Base-by-base conservation (phyloP, 2,113 vertebrate genomes). In the Chloroceryle aenea region DNA sequence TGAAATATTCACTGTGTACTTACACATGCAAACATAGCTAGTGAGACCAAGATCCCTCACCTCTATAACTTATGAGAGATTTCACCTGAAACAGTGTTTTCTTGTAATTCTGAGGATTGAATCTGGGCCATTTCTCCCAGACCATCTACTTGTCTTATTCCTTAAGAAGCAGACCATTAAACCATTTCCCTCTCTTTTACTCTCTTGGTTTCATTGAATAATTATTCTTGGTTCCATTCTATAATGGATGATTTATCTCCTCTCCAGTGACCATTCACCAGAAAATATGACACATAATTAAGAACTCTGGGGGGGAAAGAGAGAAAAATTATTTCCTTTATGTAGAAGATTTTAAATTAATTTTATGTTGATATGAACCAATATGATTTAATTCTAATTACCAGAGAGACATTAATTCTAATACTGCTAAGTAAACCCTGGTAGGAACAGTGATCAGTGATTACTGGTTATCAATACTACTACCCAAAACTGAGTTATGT, bases 261-360 rank as follows among this genome's bases (percentile, higher is more conserved):
- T 89, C 93, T 93, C 71, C 69, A 85, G 81, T 89, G 85, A 74
- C 53, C 8, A 20, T 79, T 91, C 78, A 89, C 77, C 84, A 93
- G 87, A 92, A 97, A 96, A 96, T 89, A 94, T 73, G 90, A 87
- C 4, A 10, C 42, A 68, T 91, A 93, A 96, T 96, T 96, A 85
- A 87, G 75, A 87, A 87, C 62, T 87, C 73, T 14, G 36, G 26
- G 63, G 74, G 34, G 15, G 3, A 38, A 68, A 66, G 72, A 73
- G 42, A 63, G 52, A 73, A 69, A n/a, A 89, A 71, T 91, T 88
- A 85, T 92, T 89, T 58, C 45, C 53, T 79, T 52, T 87, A 90
- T 69, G 81, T 68, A 80, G 78, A 79, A 11, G 1, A 85, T 91
- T 95, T 91, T 64, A 89, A 93, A 89, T 89, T 23, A 92, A 87